Conservation (phyloP, 1,140 invertebrate species). For the Drosophila nigrodunni region DNA sequence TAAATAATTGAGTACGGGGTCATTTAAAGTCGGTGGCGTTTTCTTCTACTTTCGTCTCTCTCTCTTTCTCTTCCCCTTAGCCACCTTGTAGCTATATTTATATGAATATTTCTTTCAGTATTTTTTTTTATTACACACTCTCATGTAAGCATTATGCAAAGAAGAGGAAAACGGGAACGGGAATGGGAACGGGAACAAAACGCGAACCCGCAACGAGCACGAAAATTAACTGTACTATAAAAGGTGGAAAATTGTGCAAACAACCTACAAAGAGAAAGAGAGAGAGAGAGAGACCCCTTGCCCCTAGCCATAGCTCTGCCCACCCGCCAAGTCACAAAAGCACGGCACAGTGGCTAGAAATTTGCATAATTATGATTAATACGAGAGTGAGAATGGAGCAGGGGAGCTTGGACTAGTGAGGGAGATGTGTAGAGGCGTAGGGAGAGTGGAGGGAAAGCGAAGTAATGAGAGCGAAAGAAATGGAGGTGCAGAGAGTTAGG, state of each 20-base stretch:
- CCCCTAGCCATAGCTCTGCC: neutral
- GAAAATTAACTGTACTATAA: conserved; percentile 84
- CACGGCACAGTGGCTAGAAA: conserved; percentile 49
- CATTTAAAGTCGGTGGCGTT: too few relatives aligned
- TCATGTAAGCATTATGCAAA: conserved; percentile 53
- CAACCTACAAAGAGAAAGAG: conserved; percentile 63
- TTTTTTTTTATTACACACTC: conserved; percentile 41
- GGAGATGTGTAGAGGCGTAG: neutral
- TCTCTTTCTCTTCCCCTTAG: neutral
- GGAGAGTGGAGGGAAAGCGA: neutral
- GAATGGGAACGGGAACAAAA: conserved; percentile 16
- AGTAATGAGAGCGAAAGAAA: neutral
- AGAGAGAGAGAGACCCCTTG: neutral
- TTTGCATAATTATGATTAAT: conserved; percentile 84
- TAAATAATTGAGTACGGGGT: too few relatives aligned
- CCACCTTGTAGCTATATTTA: neutral
- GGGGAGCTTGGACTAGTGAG: neutral
- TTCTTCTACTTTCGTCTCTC: neutral
- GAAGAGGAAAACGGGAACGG: neutral
- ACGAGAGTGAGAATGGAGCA: conserved; percentile 23
- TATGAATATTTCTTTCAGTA: conserved; percentile 18
- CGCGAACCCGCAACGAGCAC: conserved; percentile 65
- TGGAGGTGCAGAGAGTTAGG: neutral
- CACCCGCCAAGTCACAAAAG: conserved; percentile 4
- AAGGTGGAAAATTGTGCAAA: conserved; percentile 84